Evolutionary conservation across 2,113 vertebrate genomes (phyloP).

Genomic region (Poecile atricapillus): DNA sequence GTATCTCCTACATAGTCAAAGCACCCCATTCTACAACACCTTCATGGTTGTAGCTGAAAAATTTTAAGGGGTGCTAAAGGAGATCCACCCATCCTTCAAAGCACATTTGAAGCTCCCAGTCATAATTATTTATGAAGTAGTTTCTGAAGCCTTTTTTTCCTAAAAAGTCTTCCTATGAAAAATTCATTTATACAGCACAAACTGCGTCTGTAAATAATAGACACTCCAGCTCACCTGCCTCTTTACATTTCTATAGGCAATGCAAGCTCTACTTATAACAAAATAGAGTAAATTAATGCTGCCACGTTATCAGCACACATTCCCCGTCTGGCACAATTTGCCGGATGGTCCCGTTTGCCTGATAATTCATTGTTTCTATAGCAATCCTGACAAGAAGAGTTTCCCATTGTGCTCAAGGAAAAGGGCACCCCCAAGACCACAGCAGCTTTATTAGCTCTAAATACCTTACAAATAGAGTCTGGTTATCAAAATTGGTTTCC

Average conservation of each 20-base stretch:
- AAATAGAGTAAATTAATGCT: background rate
- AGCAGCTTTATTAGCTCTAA: background rate
- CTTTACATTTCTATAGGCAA: background rate
- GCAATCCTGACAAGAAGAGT: background rate
- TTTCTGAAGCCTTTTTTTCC: background rate
- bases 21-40: rapidly evolving
- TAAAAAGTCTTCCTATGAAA: background rate
- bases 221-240: background rate
- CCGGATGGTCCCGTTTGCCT: background rate
- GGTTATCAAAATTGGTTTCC: background rate
- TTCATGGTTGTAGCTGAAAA: background rate
- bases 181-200: background rate
- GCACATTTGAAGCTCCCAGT: background rate
- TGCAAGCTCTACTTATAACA: background rate
- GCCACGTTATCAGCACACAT: background rate
- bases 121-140: background rate
- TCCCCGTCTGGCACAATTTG: background rate
- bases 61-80: background rate
- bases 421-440: background rate
- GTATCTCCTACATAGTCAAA: background rate
- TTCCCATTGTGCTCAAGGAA: background rate
- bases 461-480: background rate
- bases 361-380: slow-evolving; percentile 26
- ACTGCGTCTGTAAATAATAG: slow-evolving; percentile 2
- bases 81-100: background rate